phyloP scores from a whole-genome alignment of 2,797 vertebrate species.

The Microtus californicus region DNA sequence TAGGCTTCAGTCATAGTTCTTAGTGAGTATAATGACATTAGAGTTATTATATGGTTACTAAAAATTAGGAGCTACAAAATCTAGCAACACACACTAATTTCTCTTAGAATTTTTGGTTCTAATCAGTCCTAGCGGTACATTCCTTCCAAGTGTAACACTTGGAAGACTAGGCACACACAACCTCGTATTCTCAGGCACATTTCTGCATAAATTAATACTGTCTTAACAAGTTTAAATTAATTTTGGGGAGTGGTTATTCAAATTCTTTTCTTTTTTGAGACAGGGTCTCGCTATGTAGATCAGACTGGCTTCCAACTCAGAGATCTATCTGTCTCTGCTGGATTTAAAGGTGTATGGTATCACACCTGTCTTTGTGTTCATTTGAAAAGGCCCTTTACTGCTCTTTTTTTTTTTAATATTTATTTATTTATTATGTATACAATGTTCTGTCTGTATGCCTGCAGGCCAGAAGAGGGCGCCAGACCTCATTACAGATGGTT shows the following conservation, averaged over 20 bases:
- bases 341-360: neutral
- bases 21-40: neutral
- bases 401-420: neutral
- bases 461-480: too few species aligned
- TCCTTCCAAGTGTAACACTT: neutral
- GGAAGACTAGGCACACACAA: neutral
- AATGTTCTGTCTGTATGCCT: too few species aligned
- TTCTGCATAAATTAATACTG: neutral
- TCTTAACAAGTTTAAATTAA: conserved; percentile 38
- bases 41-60: neutral
- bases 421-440: too few species aligned
- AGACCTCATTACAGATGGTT: too few species aligned
- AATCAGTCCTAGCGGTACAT: too few species aligned
- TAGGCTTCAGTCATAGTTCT: neutral
- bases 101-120: conserved; percentile 10
- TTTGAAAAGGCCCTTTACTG: neutral
- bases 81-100: neutral
- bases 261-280: neutral
- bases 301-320: neutral
- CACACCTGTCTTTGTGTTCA: neutral
- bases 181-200: neutral
- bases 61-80: neutral
- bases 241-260: conserved; percentile 35
- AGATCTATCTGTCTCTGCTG: neutral
- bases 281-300: neutral